Evolutionary conservation across 2,113 vertebrate genomes (phyloP), one percentile per base, ranked within the genome.

Genomic region (Guaruba guarouba): DNA sequence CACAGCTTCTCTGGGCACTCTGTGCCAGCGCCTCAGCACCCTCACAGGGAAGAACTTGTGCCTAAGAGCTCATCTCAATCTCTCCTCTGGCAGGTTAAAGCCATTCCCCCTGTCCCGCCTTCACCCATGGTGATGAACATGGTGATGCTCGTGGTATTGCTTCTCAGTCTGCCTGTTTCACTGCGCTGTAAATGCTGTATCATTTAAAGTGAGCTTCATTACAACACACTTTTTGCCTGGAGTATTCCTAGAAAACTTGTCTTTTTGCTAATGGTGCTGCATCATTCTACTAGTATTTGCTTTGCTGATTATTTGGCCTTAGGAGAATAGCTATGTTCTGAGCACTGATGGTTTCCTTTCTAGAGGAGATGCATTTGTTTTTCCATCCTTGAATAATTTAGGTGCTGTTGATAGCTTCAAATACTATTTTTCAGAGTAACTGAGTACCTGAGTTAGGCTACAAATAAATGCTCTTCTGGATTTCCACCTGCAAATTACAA

Each of bases 351-450:
- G 51, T 93, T 88, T 86, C 59, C 62, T 85, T 88, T 88, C 79
- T 57, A 44, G 44, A 59, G 54, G 86, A 86, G 54, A 88, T 63
- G 73, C 61, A 74, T 95, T 88, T 92, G 75, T 35, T 88, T 92
- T 95, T 93, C 83, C 67, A 78, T 9, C 76, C 64, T 52, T 94
- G 86, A 90, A 90, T 94, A 86, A 94, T 94, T 95, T 81, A 91
- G 82, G 13, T 63, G 28, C 86, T 81, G 37, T 63, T 81, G 73
- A 86, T 70, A 88, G 82, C 48, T 92, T 73, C 22, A 66, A 94
- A 91, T 70, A 70, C 28, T 41, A 31, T 66, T 93, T 94, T 93
- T 71, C 55, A 48, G 80, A 70, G 68, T 62, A 81, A 83, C 64
- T 39, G 51, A 37, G 73, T 83, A 15, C 83, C 86, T 46, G n/a